Base-by-base conservation (phyloP, 2,888 invertebrate genomes). In the Baronia brevicornis region DNA sequence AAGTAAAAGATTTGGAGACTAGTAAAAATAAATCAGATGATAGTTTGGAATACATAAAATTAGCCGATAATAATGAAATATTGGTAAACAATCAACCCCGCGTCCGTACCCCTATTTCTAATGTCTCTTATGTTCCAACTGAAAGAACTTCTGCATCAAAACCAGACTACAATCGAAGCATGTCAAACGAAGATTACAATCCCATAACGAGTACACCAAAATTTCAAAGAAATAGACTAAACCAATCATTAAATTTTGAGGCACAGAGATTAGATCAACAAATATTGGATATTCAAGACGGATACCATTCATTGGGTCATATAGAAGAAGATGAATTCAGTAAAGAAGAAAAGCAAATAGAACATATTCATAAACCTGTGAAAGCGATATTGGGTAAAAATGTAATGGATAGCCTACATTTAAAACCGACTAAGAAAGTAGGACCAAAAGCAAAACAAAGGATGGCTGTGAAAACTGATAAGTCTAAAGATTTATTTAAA, bases 71-170 rank as follows among this genome's bases (percentile, higher is more conserved):
- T 37, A 80, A 80, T 59, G 79, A 84, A 56, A 82, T 85, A 30
- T 79, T 72, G 4, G 77, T 85, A 3, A 78, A 78, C 30, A 85
- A 85, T 44, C 85, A 80, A 44, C 85, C 85, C 0, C 71, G 85
- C 52, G 66, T 78, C 18, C 71, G 85, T 13, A 84, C 85, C 20
- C 85, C 85, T 1, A 79, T 85, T 46, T 71, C 84, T 1, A 82
- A 79, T 41, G 55, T 84, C 25, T 67, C 79, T 2, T 85, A 84
- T 36, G 56, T 71, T 19, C 69, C 78, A 13, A 74, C 77, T 8
- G 79, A 80, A 46, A 69, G 72, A 48, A 62, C 64, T n/a, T 46
- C 63, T 7, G 42, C 57, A 18, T 39, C 57, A 2, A 74, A 64
- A 58, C 48, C 64, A 21, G 69, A 74, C 31, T 82, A 70, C 28